Evolutionary conservation across 2,113 vertebrate species (phyloP).

Genomic region (Pluvialis apricaria): DNA sequence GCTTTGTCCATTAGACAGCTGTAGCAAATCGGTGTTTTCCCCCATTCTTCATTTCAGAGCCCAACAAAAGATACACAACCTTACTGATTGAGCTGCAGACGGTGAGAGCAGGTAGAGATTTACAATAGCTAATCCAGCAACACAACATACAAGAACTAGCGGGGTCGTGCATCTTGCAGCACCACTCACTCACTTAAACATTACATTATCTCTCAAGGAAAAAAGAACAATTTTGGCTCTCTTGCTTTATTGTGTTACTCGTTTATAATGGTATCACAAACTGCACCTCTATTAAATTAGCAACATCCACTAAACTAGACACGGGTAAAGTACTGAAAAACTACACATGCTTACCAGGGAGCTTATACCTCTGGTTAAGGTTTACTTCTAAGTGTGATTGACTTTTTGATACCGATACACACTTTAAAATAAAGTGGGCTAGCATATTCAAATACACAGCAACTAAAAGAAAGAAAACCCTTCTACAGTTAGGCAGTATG

Average conservation of each 20-base stretch:
- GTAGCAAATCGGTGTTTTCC: not conserved
- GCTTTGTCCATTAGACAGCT: not conserved
- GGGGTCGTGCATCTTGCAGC: not conserved
- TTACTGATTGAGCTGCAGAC: not conserved
- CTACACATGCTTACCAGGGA: not conserved
- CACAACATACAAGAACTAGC: not conserved
- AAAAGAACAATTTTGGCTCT: not conserved
- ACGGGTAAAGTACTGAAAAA: not conserved
- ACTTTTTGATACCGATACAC: not conserved
- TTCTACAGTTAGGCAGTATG: not conserved
- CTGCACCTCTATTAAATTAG: not conserved
- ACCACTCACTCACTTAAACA: not conserved
- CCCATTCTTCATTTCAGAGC: not conserved
- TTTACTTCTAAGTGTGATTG: not conserved
- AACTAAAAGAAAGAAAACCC: not conserved
- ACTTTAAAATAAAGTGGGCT: not conserved
- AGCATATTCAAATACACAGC: not conserved
- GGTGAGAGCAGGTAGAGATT: not conserved
- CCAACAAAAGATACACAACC: not conserved
- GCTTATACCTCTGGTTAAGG: not conserved
- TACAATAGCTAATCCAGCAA: not conserved
- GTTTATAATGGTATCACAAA: not conserved
- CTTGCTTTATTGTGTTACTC: not conserved
- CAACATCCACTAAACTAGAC: not conserved
- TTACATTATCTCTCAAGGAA: not conserved